phyloP scores from a whole-genome alignment of 2,797 vertebrate genomes.

The Chrosomus eos region DNA sequence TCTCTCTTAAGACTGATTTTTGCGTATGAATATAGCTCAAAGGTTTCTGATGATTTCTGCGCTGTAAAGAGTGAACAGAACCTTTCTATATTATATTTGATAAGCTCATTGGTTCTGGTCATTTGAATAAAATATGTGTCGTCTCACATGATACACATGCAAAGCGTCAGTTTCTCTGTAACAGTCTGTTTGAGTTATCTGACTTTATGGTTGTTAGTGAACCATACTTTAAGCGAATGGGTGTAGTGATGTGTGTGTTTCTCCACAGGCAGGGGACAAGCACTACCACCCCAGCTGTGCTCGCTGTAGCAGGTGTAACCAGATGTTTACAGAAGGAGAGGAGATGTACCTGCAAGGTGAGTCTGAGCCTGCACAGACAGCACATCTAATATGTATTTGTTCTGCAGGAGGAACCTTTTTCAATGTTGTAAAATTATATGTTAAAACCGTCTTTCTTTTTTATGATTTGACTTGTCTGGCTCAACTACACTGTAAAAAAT shows the following conservation, averaged over 20 bases:
- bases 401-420: neutral
- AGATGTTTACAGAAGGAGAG: conserved; percentile 95
- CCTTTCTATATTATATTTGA: conserved; percentile 6
- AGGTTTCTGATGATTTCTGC: neutral
- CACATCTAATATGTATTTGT: neutral
- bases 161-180: conserved; percentile 5
- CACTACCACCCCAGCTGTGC: conserved; percentile 97
- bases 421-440: neutral
- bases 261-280: conserved; percentile 90
- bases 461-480: neutral
- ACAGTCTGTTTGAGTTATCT: conserved; percentile 28
- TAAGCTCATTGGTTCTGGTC: conserved; percentile 18
- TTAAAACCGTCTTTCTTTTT: too few species aligned
- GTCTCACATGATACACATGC: conserved; percentile 32
- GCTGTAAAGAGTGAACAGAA: neutral
- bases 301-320: conserved; percentile 93
- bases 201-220: neutral
- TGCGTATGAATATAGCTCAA: neutral
- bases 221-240: conserved; percentile 21
- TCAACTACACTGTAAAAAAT: neutral
- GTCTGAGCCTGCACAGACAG: neutral
- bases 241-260: conserved; percentile 22
- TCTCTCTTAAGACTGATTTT: neutral
- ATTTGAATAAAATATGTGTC: conserved; percentile 17
- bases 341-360: conserved; percentile 99